Base-by-base conservation (phyloP, 2,797 vertebrate genomes). In the Trematomus bernacchii region DNA sequence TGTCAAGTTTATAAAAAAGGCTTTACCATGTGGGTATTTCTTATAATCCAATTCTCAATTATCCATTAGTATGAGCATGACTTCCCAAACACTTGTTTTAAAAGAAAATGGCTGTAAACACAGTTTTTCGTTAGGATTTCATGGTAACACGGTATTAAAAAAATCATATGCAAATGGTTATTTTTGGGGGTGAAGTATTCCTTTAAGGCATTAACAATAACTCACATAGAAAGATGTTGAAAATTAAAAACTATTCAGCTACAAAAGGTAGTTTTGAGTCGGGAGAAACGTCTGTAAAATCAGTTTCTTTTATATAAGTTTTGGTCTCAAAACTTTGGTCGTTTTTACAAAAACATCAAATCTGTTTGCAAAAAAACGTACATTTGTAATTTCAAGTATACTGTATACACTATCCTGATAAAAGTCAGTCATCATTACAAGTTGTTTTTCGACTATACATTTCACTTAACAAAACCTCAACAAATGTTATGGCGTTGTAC, bases 281-380 rank as follows among this genome's bases (percentile, higher is more conserved):
- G 88, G 91, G 86, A 87, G 90, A 89, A 91, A 91, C 83, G 1
- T 78, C 69, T 30, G 3, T 21, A 57, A 23, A 61, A 52, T 73
- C 55, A 3, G 79, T 83, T 87, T 89, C 79, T 84, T 80, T 47
- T 87, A 33, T 62, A 23, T n/a, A 48, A 82, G 81, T 91, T 94
- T 94, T 94, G 93, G 91, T 93, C 67, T 88, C 83, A 85, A 89
- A 90, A 90, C 92, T 94, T 94, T 95, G 93, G 94, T 94, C 44
- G 27, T 80, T 71, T 50, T 80, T 50, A 82, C 75, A 80, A 79
- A 77, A 81, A 66, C 55, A 53, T 74, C 33, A 66, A 62, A 78
- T 80, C 66, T 58, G 21, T 48, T 52, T 55, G 6, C 40, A 73
- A 76, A 4, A 64, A 54, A 23, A 67, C 6, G 18, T 52, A 80